A percentile compares a stretch with the other conserved stretches of the same genome.
phyloP scores from a whole-genome alignment of 2,113 vertebrate species.

The Corapipo altera region DNA sequence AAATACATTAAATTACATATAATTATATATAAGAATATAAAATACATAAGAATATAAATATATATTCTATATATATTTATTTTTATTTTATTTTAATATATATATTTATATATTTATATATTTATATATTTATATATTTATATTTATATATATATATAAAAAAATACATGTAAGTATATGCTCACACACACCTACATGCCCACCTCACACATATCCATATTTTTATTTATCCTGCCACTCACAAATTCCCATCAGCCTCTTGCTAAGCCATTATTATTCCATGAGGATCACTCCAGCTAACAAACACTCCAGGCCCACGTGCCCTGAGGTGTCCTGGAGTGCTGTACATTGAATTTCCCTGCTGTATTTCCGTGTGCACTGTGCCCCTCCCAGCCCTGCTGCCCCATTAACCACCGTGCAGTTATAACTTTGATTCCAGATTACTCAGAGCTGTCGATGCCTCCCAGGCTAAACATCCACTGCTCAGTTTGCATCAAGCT shows the following conservation, averaged over 20 bases:
- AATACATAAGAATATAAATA: not conserved
- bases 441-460: not conserved
- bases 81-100: too few relatives aligned
- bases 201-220: not conserved
- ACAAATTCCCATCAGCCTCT: not conserved
- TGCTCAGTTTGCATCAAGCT: slow-evolving; percentile 44
- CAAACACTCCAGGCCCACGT: not conserved
- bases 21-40: too few relatives aligned
- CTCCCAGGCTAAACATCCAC: slow-evolving; percentile 42
- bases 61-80: not conserved
- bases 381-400: not conserved
- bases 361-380: not conserved
- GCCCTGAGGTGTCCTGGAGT: not conserved
- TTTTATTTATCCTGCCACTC: not conserved
- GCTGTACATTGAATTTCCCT: slow-evolving; percentile 1
- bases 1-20: too few relatives aligned
- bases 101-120: too few relatives aligned
- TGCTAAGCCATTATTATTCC: not conserved
- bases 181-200: not conserved
- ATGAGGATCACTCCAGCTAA: not conserved
- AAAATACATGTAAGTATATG: too few relatives aligned
- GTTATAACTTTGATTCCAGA: slow-evolving; percentile 2
- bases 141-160: too few relatives aligned
- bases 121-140: too few relatives aligned
- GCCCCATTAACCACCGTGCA: not conserved